Evolutionary conservation across 2,888 invertebrate species (phyloP), one percentile per base, ranked within the genome.

Genomic region (Philopedon plagiatum): DNA sequence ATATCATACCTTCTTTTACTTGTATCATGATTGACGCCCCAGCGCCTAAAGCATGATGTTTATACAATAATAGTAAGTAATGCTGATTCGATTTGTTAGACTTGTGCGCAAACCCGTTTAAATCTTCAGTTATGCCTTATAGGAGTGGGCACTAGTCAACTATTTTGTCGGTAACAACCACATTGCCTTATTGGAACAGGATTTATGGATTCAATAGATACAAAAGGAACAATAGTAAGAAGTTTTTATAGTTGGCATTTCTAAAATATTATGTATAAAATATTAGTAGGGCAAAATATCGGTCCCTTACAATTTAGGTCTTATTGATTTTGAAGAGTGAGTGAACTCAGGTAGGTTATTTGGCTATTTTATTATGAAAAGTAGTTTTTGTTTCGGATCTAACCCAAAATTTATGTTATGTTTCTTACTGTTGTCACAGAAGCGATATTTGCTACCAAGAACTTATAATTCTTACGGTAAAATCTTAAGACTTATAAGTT

Each of bases 311-410:
- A 54, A 29, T 51, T 51, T 51, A 26, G 7, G 18, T 29, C 51
- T 54, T 54, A 54, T 54, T 54, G 51, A 54, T 54, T 39, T 54
- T 1, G 29, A 54, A 18, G 29, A 32, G 51, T 54, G 29, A 54
- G 26, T 54, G 51, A 54, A 54, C 51, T 29, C 51, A 54, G 51
- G 51, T 54, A 54, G 51, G 51, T 21, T 54, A 5, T 15, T 54
- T 18, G 8, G 18, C 29, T 54, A 29, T 29, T 54, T 54, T 54
- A 54, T 54, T 51, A 29, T 29, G 13, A 15, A 54, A 29, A 54
- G 15, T 54, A 29, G 29, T 54, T 54, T 13, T 8, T 18, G 29
- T 18, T 54, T 4, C 18, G 29, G 11, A 54, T 54, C 15, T 15
- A 29, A 54, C 5, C 23, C 13, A 29, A 29, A 46, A 54, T 54